phyloP scores from a whole-genome alignment of 2,797 vertebrate species.

The Aselliscus stoliczkanus region DNA sequence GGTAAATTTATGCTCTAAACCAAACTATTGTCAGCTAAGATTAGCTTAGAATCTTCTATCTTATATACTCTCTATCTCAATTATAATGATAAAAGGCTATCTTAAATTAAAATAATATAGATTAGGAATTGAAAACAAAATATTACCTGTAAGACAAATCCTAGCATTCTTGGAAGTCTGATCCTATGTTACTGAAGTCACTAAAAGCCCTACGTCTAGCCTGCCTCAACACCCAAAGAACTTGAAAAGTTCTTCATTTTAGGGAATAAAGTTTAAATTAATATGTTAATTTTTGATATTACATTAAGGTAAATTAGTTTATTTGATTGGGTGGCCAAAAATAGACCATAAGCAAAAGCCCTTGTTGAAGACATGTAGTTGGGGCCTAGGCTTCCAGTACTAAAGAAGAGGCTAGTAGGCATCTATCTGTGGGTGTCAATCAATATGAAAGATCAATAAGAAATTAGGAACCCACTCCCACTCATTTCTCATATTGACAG shows the following conservation, averaged over 20 bases:
- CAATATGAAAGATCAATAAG: background rate
- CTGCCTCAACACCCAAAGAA: background rate
- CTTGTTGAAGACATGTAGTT: background rate
- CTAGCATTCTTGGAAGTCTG: background rate
- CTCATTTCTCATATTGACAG: background rate
- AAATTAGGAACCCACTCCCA: background rate
- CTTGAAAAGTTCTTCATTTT: background rate
- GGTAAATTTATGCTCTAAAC: background rate
- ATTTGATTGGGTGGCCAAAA: background rate
- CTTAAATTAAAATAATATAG: background rate
- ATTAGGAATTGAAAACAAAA: background rate
- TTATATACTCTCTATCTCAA: background rate
- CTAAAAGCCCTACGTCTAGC: background rate
- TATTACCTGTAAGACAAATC: background rate
- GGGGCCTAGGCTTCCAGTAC: background rate
- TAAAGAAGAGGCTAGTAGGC: background rate
- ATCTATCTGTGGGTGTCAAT: background rate
- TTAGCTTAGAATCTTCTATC: background rate
- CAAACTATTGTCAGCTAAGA: background rate
- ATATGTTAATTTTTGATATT: background rate
- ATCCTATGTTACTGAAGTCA: background rate
- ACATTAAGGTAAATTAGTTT: background rate
- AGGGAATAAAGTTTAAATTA: background rate
- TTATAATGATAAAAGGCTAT: background rate
- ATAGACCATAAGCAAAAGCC: background rate